Evolutionary conservation across 2,888 invertebrate genomes (phyloP), one percentile per base, ranked within the genome.

Genomic region (Biston stratarius): DNA sequence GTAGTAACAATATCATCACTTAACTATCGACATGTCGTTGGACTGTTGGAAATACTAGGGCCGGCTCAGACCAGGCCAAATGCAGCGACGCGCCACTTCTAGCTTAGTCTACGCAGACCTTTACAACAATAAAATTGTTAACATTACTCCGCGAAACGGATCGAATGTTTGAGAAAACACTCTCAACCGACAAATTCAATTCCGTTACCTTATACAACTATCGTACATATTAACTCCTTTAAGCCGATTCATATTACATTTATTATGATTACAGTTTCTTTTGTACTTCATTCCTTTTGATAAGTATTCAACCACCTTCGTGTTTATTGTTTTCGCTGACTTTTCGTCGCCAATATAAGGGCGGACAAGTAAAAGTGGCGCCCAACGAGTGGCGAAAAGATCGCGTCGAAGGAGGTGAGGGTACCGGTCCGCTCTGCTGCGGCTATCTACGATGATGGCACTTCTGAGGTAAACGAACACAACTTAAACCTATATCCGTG

Each of bases 391-490:
- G 67, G 61, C 58, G 68, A 56, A 44, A 10, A 48, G 40, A 44
- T n/a, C 34, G 58, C 38, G 24, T 58, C 51, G 47, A 55, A 62
- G 52, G 57, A 58, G 48, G 61, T 36, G 61, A 63, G 62, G 62
- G 53, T 65, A 45, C 33, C 71, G 44, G 53, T 56, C 65, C 63
- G 62, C 62, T 56, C 64, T 52, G 47, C 44, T 49, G 64, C 67
- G 60, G 65, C 56, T 61, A 47, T 68, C 68, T 78, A 77, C 76
- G 73, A 77, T 81, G 85, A 90, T 90, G 92, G 91, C 92, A 90
- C 92, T 88, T 83, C 82, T 88, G 91, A 91, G 90, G 91, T 90
- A 89, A 90, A 86, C 88, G 81, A 85, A 85, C 84, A 79, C 83
- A 84, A 88, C 86, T 88, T 85, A 87, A 77, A 84, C 81, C 86